Evolutionary conservation across 2,113 vertebrate genomes (phyloP), one percentile per base, ranked within the genome.

Genomic region (Urocynchramus pylzowi): DNA sequence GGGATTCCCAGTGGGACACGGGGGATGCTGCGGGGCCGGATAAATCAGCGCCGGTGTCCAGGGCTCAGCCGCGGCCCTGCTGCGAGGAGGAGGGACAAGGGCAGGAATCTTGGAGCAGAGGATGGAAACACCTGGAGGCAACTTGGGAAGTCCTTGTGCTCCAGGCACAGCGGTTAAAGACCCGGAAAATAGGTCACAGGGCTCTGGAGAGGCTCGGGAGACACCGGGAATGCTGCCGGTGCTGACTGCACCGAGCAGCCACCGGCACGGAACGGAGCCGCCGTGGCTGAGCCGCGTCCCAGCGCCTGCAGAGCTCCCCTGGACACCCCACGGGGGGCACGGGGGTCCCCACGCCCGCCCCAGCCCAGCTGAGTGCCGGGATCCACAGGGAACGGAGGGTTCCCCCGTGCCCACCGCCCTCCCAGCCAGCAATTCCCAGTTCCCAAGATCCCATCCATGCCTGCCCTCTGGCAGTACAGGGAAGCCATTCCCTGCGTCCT

Each of bases 231-330:
- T 2, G 50, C 39, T 8, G 65, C 42, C 24, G 6, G 60, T 7
- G 11, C 70, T 33, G 49, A 35, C 73, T 0, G 42, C 7, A 9
- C n/a, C 21, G 21, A 41, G 57, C 35, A 7, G 57, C 35, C 28
- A 3, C 41, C 3, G 33, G 70, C 10, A 2, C 1, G 19, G 64
- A 3, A 3, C 1, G 5, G 41, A 39, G 41, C 69, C 7, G 23
- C 22, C 10, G 19, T 0, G 39, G 20, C 69, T 18, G 54, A 75
- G 67, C 60, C 6, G 1, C 1, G 8, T 33, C 73, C 37, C 26
- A 2, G 30, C 0, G 1, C 31, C 69, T 1, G 63, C 27, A 1
- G 76, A 6, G 1, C 47, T 37, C 16, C 52, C 8, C 9, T 0
- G 61, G 45, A 8, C 11, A 4, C 19, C 44, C 50, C 23, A 0